Evolutionary conservation across 2,113 vertebrate genomes (phyloP), one percentile per base, ranked within the genome.

Genomic region (Salvelinus alpinus): DNA sequence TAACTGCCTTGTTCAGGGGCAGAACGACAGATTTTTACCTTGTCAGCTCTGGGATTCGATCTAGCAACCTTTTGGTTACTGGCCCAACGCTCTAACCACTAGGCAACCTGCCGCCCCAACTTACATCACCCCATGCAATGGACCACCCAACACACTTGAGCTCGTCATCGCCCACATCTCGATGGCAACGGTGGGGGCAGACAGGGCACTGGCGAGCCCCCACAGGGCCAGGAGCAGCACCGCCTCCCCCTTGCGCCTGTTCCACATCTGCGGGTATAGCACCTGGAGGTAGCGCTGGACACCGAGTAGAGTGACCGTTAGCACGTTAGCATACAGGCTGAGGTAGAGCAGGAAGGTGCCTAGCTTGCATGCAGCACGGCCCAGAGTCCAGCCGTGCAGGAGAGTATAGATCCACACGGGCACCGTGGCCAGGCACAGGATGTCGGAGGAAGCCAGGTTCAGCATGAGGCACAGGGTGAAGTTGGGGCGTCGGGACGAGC

Each of bases 371-470:
- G 74, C 64, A 2, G 1, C 2, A 0, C 76, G 3, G 20, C 87
- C 88, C 73, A 91, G 88, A 57, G 80, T 3, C 91, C 91, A 92
- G 0, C 76, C 70, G 48, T 79, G 68, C 7, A 79, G 79, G 51
- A 92, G 85, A 31, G 89, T 88, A 22, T 91, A 91, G 72, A 93
- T 90, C 91, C 89, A 91, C 1, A 90, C 5, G 0, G 92, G 91
- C 72, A 92, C 80, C 25, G 89, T 89, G 62, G 90, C 25, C 31
- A 93, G 86, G 0, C 89, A 84, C 62, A 91, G 84, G 62, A 91
- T 70, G 75, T 93, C 92, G 20, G 91, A 86, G 65, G 91, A 31
- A 7, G 89, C 90, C 78, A 54, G 14, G 48, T 54, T 54, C 3
- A 54, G 14, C 14, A 54, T 54, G 4, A 54, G 48, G 14, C 16